These are phyloP conservation scores for Drosophila borborema DNA, from an alignment of 2,888 invertebrate genomes.

Conservation along the genomic window DNA sequence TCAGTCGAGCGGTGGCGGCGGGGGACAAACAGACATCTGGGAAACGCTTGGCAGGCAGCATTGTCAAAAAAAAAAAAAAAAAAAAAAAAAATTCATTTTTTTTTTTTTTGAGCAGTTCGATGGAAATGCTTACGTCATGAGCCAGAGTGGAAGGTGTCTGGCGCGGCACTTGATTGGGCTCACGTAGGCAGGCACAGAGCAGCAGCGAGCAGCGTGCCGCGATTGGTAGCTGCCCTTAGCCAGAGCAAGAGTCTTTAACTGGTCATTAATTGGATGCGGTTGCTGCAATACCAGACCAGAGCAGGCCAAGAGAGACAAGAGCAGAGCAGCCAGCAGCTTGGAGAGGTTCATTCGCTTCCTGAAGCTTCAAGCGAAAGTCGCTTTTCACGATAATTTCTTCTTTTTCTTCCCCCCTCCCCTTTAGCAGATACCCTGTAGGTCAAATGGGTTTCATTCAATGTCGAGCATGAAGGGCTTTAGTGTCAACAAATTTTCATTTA, in stretches of 20 bases:
- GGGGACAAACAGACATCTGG: conserved; percentile 35
- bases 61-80: conserved; percentile 50
- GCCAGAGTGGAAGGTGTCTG: conserved; percentile 36
- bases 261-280: conserved; percentile 59
- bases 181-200: conserved; percentile 56
- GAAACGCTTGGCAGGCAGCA: conserved; percentile 43
- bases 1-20: conserved; percentile 12
- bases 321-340: conserved; percentile 14
- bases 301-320: conserved; percentile 3
- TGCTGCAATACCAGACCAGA: conserved; percentile 24
- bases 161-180: conserved; percentile 56
- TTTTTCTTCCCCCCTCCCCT: background rate
- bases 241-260: conserved; percentile 49
- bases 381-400: conserved; percentile 1
- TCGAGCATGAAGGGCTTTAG: background rate
- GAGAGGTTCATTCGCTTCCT: conserved; percentile 48
- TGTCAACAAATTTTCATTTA: background rate
- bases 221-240: conserved; percentile 48
- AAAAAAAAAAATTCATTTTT: conserved; percentile 13
- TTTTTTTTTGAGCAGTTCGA: conserved; percentile 38
- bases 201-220: conserved; percentile 2
- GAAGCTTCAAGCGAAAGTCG: conserved; percentile 40
- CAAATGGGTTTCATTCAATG: background rate
- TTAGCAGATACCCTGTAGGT: conserved; percentile 21
- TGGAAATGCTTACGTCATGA: conserved; percentile 51